A percentile compares a stretch with the other conserved stretches of the same genome.
These are phyloP conservation scores for Phthorimaea operculella DNA, from an alignment of 1,140 invertebrate species.

Conservation along the genomic window DNA sequence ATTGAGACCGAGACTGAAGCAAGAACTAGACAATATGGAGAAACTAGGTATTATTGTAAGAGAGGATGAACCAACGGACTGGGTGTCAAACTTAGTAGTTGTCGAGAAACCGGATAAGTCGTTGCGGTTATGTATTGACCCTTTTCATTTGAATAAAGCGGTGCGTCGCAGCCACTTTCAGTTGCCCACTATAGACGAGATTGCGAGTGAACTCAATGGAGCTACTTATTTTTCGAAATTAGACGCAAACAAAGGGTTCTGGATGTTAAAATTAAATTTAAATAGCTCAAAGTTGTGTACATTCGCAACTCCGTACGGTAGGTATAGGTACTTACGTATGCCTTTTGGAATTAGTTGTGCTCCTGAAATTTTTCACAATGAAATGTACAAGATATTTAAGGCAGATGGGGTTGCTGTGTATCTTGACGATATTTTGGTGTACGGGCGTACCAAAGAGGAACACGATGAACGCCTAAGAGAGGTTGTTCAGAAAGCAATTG, in stretches of 20 bases:
- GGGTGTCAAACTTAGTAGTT: conserved; percentile 11
- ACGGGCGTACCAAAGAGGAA: not conserved
- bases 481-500: conserved; percentile 1
- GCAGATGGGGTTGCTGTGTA: not conserved
- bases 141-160: conserved; percentile 9
- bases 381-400: conserved; percentile 8
- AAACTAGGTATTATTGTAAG: conserved; percentile 14
- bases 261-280: conserved; percentile 13
- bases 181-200: conserved; percentile 13
- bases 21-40: conserved; percentile 16
- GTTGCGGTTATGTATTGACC: conserved; percentile 12
- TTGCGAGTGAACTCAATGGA: conserved; percentile 7
- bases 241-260: conserved; percentile 15
- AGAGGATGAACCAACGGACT: conserved; percentile 11
- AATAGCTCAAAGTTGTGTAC: conserved; percentile 16
- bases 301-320: conserved; percentile 16
- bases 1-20: conserved; percentile 10
- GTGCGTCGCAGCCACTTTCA: conserved; percentile 9
- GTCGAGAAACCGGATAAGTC: conserved; percentile 6
- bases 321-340: conserved; percentile 14
- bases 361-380: conserved; percentile 14
- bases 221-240: conserved; percentile 11
- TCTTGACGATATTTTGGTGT: conserved; percentile 5
- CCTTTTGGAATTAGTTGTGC: conserved; percentile 16
- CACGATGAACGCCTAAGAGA: conserved; percentile 4